Evolutionary conservation across 1,140 invertebrate genomes (phyloP).

Genomic region (Coptotermes formosanus): DNA sequence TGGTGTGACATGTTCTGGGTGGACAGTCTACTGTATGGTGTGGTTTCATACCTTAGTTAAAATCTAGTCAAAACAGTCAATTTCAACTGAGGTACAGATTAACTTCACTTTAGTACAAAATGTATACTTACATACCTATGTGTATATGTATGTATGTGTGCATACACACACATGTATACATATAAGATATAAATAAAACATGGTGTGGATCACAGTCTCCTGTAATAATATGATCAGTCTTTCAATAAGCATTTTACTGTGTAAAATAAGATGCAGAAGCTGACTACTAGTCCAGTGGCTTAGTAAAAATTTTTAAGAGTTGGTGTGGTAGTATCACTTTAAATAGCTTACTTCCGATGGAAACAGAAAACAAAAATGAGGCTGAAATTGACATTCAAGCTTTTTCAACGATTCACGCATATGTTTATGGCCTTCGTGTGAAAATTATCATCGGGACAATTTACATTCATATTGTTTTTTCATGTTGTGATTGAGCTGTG

Average conservation of each 20-base stretch:
- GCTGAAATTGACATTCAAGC: neutral
- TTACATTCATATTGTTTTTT: no score
- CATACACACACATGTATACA: no score
- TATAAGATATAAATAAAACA: neutral
- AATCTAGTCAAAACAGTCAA: constrained; percentile 34
- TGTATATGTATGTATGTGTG: no score
- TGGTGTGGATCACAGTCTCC: constrained; percentile 33
- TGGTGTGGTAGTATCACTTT: neutral
- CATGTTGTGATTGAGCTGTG: no score
- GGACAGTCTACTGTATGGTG: neutral
- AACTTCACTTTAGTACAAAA: constrained; percentile 37
- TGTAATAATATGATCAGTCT: constrained; percentile 28
- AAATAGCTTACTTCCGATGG: neutral
- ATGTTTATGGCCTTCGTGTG: neutral
- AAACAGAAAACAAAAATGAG: neutral
- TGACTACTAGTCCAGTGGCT: constrained; percentile 18
- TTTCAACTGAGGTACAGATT: constrained; percentile 32
- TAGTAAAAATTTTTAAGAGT: constrained; percentile 11
- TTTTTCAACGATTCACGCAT: neutral
- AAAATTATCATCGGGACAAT: neutral
- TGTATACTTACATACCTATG: neutral
- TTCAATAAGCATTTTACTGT: constrained; percentile 33
- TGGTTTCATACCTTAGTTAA: constrained; percentile 30
- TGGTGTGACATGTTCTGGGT: neutral
- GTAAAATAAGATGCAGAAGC: constrained; percentile 16